Conservation (phyloP, 2,113 vertebrate genomes). For the Sceloporus tristichus region DNA sequence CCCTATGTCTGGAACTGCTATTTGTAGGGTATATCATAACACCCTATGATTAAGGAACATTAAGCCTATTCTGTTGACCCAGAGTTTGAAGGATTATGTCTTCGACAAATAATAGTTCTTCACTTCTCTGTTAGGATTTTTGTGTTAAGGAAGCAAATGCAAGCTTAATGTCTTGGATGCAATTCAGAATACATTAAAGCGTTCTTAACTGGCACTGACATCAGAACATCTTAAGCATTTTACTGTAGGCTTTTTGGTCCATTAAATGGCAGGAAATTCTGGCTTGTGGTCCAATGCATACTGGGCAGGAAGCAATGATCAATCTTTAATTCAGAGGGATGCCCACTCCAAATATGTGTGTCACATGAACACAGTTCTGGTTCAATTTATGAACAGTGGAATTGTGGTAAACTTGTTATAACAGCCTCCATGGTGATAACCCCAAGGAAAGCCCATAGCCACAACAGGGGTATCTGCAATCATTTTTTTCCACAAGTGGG, state of each 20-base stretch:
- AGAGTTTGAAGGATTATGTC: background rate
- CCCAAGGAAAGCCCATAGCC: background rate
- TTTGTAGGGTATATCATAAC: background rate
- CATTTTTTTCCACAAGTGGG: background rate
- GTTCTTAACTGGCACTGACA: background rate
- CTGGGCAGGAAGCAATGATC: background rate
- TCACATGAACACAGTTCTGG: background rate
- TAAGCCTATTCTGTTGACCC: background rate
- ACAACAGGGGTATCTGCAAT: background rate
- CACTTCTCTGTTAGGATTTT: background rate
- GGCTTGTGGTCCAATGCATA: too few relatives aligned
- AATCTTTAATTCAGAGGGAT: background rate
- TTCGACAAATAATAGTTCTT: background rate
- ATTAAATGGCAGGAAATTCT: background rate
- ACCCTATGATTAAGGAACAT: background rate
- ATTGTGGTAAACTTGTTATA: background rate
- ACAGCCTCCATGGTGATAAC: background rate
- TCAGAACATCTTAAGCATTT: background rate
- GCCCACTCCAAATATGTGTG: background rate
- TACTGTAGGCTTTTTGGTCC: background rate
- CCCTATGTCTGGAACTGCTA: background rate
- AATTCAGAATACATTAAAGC: background rate
- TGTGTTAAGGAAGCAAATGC: background rate
- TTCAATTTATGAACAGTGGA: background rate
- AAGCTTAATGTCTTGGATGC: background rate